These are phyloP conservation scores for Meles meles DNA, from an alignment of 2,113 vertebrate species.

Conservation along the genomic window DNA sequence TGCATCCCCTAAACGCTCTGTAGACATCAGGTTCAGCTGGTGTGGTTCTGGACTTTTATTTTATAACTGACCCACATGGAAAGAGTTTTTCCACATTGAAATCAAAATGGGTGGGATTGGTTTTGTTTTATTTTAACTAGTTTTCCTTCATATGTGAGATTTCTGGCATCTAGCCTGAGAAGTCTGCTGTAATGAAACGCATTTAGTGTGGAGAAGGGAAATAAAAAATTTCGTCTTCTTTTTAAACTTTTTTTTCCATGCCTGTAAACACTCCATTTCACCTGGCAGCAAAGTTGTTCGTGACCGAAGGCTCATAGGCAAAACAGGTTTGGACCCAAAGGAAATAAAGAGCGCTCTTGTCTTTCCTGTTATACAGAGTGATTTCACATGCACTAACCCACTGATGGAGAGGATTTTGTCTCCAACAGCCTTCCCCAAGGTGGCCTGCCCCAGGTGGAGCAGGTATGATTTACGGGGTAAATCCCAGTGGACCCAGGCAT, in stretches of 20 bases:
- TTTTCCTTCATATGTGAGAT: conserved; percentile 71
- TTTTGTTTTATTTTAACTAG: conserved; percentile 72
- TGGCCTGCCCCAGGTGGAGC: neutral
- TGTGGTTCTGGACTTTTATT: conserved; percentile 3
- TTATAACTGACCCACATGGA: conserved; percentile 40
- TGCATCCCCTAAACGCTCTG: neutral
- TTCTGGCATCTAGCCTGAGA: conserved; percentile 66
- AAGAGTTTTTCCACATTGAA: conserved; percentile 62
- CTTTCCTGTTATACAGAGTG: neutral
- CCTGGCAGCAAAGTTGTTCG: conserved; percentile 63
- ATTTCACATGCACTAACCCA: neutral
- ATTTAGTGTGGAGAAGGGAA: conserved; percentile 49
- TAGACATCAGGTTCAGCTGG: neutral
- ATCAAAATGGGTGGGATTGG: conserved; percentile 69
- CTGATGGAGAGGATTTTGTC: neutral
- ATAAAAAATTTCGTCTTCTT: conserved; percentile 63
- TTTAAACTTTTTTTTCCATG: conserved; percentile 60
- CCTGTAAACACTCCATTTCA: conserved; percentile 76
- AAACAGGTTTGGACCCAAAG: conserved; percentile 61
- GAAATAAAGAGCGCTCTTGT: conserved; percentile 57
- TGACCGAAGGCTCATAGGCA: conserved; percentile 51
- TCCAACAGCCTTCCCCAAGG: neutral
- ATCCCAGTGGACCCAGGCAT: neutral
- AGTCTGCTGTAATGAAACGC: conserved; percentile 62
- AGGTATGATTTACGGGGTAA: neutral